Evolutionary conservation across 2,797 vertebrate species (phyloP).

Genomic region (Catharus ustulatus): DNA sequence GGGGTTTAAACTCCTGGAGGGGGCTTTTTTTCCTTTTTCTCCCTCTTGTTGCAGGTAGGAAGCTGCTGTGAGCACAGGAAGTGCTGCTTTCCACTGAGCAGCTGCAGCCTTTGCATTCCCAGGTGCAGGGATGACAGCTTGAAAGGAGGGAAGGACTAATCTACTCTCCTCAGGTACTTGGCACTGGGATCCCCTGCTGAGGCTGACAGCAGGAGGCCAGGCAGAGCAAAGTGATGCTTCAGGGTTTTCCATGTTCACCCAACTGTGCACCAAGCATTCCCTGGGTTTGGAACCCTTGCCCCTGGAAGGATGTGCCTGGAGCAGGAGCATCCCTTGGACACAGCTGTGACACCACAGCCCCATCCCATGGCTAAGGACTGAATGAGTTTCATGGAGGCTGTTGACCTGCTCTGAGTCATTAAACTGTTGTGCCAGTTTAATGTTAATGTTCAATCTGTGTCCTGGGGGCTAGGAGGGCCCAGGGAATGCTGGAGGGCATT

Average conservation of each 20-base stretch:
- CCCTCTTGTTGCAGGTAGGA: neutral
- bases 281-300: neutral
- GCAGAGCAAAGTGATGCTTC: neutral
- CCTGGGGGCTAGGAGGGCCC: neutral
- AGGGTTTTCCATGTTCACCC: neutral
- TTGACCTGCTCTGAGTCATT: neutral
- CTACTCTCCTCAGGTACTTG: neutral
- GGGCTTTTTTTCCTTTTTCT: neutral
- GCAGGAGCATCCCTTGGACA: neutral
- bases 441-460: neutral
- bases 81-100: neutral
- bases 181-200: neutral
- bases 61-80: neutral
- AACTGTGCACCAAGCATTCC: neutral
- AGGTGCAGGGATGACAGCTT: neutral
- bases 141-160: neutral
- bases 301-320: neutral
- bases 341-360: neutral
- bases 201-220: neutral
- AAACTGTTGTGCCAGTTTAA: neutral
- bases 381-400: neutral
- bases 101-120: neutral
- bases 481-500: neutral
- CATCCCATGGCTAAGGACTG: neutral
- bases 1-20: neutral